Percentiles rank a stretch among this genome's conserved stretches.
Conservation (phyloP, 2,888 invertebrate genomes). For the Rotaria socialis region DNA sequence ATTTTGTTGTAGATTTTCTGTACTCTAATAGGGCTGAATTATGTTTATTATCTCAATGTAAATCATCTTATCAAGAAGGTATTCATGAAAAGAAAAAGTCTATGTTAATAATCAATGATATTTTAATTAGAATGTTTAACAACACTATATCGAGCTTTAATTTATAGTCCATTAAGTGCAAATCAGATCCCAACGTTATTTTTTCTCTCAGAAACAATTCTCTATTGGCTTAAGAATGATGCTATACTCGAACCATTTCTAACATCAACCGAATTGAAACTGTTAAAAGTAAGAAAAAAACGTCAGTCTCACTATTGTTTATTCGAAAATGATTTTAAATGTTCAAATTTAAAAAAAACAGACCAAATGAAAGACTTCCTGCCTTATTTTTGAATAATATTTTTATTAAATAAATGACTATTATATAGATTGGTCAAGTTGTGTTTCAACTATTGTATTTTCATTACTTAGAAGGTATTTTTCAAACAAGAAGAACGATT, state of each 20-base stretch:
- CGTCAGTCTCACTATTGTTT: no score
- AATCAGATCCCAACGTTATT: conserved; percentile 57
- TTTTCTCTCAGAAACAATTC: conserved; percentile 58
- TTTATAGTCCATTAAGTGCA: conserved; percentile 55
- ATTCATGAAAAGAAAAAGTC: neutral
- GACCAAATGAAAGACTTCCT: no score
- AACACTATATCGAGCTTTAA: conserved; percentile 55
- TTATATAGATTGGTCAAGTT: neutral
- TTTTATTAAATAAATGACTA: neutral
- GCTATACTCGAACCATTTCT: conserved; percentile 56
- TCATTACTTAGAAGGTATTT: conserved; percentile 18
- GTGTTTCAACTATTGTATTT: conserved; percentile 13
- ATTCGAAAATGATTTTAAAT: conserved; percentile 52
- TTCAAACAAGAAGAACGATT: neutral
- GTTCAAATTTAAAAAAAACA: conserved; percentile 51
- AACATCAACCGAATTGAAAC: conserved; percentile 55
- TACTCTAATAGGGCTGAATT: conserved; percentile 55
- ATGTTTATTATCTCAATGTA: conserved; percentile 58
- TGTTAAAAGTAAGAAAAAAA: conserved; percentile 51
- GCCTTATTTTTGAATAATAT: no score
- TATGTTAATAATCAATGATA: neutral
- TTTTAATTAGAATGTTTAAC: conserved; percentile 55
- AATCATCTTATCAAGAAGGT: conserved; percentile 58
- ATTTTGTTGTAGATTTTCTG: neutral
- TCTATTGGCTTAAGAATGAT: conserved; percentile 59